Evolutionary conservation across 2,113 vertebrate species (phyloP).

Genomic region (Rallus limicola): DNA sequence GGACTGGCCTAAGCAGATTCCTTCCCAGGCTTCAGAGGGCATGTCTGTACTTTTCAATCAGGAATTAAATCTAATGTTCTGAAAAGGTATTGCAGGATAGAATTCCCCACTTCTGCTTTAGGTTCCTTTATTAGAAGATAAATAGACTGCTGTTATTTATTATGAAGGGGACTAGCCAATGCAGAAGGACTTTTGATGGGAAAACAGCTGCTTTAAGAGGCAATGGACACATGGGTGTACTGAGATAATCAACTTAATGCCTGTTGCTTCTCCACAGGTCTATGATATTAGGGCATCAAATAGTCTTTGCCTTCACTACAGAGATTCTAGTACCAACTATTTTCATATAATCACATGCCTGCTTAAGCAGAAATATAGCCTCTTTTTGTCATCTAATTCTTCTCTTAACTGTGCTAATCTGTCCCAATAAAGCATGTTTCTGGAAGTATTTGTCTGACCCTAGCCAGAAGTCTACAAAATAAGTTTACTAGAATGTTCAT

Average conservation of each 20-base stretch:
- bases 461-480: background rate
- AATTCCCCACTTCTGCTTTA: background rate
- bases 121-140: background rate
- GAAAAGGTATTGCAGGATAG: background rate
- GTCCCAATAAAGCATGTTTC: background rate
- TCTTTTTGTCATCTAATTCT: background rate
- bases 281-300: background rate
- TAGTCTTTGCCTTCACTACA: background rate
- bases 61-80: background rate
- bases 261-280: too few species aligned
- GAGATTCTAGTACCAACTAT: background rate
- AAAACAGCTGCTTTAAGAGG: background rate
- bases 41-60: background rate
- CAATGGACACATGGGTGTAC: background rate
- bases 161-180: background rate
- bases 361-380: background rate
- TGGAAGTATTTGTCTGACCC: background rate
- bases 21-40: background rate
- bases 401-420: background rate
- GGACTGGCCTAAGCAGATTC: background rate
- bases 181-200: background rate
- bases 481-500: background rate
- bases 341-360: background rate
- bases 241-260: background rate
- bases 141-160: background rate